Evolutionary conservation across 2,888 invertebrate species (phyloP).

Genomic region (Netelia melanura): DNA sequence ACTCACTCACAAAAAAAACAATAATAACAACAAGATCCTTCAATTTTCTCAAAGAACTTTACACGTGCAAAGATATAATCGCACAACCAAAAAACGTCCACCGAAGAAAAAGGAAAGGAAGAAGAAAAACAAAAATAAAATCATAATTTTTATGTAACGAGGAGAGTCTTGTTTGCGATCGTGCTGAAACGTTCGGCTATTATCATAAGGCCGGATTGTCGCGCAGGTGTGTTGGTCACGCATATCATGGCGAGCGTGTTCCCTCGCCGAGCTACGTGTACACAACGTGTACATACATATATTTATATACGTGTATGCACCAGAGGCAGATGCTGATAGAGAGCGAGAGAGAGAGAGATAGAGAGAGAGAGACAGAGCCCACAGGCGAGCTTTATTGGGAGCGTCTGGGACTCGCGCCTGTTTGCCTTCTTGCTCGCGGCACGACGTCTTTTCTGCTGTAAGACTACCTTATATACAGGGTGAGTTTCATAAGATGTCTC

Average conservation of each 20-base stretch:
- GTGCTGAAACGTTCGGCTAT: neutral
- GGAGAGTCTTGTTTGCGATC: neutral
- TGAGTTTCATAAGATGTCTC: no score
- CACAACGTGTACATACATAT: neutral
- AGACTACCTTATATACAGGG: neutral
- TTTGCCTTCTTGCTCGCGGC: conserved; percentile 16
- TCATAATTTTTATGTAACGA: neutral
- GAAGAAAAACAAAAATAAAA: neutral
- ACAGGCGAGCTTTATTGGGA: conserved; percentile 77
- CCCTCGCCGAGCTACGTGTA: conserved; percentile 26
- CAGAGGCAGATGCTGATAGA: conserved; percentile 28
- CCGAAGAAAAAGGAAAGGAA: neutral
- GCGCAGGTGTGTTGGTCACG: conserved; percentile 46
- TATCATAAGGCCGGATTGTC: conserved; percentile 26
- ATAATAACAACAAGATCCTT: no score
- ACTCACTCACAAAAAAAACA: no score
- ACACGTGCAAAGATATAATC: no score
- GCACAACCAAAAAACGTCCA: no score
- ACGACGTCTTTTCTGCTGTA: conserved; percentile 24
- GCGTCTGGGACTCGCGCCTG: conserved; percentile 73
- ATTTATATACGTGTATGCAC: conserved; percentile 2
- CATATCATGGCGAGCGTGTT: conserved; percentile 20
- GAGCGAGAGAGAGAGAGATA: conserved; percentile 31
- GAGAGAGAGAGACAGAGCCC: conserved; percentile 60
- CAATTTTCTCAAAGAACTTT: no score